phyloP scores from a whole-genome alignment of 2,113 vertebrate genomes.

The Tyto alba region DNA sequence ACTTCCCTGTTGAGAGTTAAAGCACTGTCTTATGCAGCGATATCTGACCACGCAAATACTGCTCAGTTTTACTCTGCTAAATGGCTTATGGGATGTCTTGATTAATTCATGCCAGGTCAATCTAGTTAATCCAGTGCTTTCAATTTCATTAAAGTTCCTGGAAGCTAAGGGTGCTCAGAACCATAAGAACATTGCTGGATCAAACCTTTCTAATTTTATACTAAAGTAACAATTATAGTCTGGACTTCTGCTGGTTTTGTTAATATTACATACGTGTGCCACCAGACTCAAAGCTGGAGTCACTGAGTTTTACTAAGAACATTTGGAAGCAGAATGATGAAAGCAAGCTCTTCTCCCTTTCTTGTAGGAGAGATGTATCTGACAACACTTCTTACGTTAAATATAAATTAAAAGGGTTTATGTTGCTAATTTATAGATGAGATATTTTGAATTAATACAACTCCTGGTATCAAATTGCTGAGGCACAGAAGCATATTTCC shows the following conservation, averaged over 20 bases:
- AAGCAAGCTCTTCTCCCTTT: background rate
- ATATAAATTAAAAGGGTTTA: background rate
- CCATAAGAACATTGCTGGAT: background rate
- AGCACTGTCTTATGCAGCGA: background rate
- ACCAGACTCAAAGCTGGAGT: background rate
- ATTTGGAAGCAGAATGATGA: background rate
- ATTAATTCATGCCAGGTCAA: constrained; percentile 6
- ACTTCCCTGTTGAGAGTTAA: background rate
- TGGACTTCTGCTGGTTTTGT: background rate
- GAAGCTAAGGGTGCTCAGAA: background rate
- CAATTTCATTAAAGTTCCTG: background rate
- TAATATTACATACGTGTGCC: background rate
- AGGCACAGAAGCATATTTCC: background rate
- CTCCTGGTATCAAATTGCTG: background rate
- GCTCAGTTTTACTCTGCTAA: background rate
- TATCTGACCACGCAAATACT: background rate
- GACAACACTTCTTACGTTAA: background rate
- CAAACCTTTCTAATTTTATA: background rate
- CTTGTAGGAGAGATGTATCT: background rate
- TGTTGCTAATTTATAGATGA: background rate
- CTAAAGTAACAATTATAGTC: background rate
- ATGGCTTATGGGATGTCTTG: background rate
- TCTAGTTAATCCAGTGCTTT: background rate
- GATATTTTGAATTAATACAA: background rate
- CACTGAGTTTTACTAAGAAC: background rate